These are phyloP conservation scores for Drosophila atripex DNA, from an alignment of 2,888 invertebrate species.

Conservation along the genomic window DNA sequence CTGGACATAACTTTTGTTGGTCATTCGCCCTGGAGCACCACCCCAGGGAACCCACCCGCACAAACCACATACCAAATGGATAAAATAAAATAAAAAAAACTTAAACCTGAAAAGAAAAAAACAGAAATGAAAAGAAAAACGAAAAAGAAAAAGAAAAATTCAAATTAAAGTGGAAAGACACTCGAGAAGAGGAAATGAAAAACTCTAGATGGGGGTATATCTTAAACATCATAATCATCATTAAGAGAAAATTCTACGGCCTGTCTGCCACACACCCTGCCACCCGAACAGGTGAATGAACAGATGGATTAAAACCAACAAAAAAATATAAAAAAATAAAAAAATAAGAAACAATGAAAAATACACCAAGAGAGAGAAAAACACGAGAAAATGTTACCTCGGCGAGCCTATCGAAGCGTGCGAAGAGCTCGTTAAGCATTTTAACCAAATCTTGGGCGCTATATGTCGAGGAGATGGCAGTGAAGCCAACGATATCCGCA, in stretches of 20 bases:
- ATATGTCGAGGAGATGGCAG: slow-evolving; percentile 97
- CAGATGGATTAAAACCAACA: slow-evolving; percentile 40
- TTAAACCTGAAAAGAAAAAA: slow-evolving; percentile 3
- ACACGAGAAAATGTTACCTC: slow-evolving; percentile 85
- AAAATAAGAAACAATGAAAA: too few relatives aligned
- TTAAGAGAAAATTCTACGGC: slow-evolving; percentile 34
- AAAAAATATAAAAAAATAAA: slow-evolving; percentile 31
- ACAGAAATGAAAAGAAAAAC: slow-evolving; percentile 25
- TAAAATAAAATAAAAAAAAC: slow-evolving; percentile 16
- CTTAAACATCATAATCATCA: slow-evolving; percentile 53
- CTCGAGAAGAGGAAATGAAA: slow-evolving; percentile 48
- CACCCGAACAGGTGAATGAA: slow-evolving; percentile 50
- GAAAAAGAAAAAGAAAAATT: slow-evolving; percentile 40
- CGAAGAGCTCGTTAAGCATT: slow-evolving; percentile 97
- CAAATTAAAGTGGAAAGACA: slow-evolving; percentile 52
- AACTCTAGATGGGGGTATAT: slow-evolving; percentile 43
- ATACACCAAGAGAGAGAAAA: slow-evolving; percentile 2
- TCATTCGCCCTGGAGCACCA: slow-evolving; percentile 2
- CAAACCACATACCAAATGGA: slow-evolving; percentile 11
- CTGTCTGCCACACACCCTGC: background rate
- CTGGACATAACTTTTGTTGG: slow-evolving; percentile 66
- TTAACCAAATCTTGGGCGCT: slow-evolving; percentile 97
- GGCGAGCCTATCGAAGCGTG: slow-evolving; percentile 95
- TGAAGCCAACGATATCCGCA: slow-evolving; percentile 99
- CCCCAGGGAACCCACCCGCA: background rate